Percentiles rank a stretch among this genome's conserved stretches.
These are phyloP conservation scores for Drosophila ohnishii DNA, from an alignment of 1,140 invertebrate species.

Conservation along the genomic window DNA sequence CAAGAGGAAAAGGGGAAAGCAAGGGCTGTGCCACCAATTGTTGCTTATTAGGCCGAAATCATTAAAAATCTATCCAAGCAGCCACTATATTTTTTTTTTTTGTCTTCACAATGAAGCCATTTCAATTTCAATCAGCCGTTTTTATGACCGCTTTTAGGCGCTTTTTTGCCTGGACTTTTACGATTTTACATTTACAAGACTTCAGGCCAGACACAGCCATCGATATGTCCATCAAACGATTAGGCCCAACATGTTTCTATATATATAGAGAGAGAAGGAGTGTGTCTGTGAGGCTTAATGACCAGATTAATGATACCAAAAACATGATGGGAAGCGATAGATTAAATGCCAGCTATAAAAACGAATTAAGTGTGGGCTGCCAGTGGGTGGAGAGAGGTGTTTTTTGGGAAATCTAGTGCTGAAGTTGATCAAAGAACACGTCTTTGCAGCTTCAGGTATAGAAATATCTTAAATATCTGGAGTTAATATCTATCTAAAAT, in stretches of 20 bases:
- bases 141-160: constrained; percentile 54
- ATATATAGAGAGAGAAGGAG: constrained; percentile 9
- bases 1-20: not conserved
- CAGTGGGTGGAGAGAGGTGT: not conserved
- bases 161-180: constrained; percentile 58
- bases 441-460: constrained; percentile 4
- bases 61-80: constrained; percentile 62
- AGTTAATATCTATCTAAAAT: constrained; percentile 3
- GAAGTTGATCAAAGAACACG: constrained; percentile 8
- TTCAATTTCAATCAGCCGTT: constrained; percentile 53
- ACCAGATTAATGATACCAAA: constrained; percentile 58
- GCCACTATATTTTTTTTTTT: constrained; percentile 14
- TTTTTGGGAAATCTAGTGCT: not conserved
- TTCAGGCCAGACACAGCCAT: not conserved
- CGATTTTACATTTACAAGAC: constrained; percentile 65
- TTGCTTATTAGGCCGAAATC: constrained; percentile 77
- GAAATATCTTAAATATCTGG: constrained; percentile 17
- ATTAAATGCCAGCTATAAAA: constrained; percentile 48
- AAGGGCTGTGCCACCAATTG: constrained; percentile 57
- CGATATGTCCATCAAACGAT: constrained; percentile 66
- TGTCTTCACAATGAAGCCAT: constrained; percentile 67
- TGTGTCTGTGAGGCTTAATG: constrained; percentile 41
- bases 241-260: constrained; percentile 29
- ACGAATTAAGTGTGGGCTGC: constrained; percentile 28
- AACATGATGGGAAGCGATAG: constrained; percentile 55